phyloP scores from a whole-genome alignment of 2,113 vertebrate genomes.

The Pelecanus crispus region DNA sequence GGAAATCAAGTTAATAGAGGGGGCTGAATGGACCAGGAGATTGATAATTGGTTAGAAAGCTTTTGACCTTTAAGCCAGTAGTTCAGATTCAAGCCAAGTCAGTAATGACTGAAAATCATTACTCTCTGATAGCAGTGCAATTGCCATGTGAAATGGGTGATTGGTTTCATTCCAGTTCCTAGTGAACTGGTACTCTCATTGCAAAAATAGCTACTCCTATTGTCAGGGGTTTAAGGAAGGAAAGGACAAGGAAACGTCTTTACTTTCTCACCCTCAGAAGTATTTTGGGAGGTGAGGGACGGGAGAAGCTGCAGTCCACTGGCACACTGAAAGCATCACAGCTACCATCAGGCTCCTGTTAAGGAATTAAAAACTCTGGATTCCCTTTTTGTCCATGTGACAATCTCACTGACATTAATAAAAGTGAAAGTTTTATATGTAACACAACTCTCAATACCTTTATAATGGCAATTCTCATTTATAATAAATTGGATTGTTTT shows the following conservation, averaged over 20 bases:
- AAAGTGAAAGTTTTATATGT: not conserved
- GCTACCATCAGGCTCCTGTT: not conserved
- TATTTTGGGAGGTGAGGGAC: not conserved
- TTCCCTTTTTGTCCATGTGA: not conserved
- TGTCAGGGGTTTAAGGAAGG: not conserved
- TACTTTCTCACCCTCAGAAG: not conserved
- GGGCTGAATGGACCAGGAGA: slow-evolving; percentile 21
- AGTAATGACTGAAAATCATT: slow-evolving; percentile 54
- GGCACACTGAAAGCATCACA: not conserved
- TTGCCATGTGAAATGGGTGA: slow-evolving; percentile 9
- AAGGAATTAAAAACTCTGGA: not conserved
- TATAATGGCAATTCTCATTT: not conserved
- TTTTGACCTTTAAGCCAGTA: slow-evolving; percentile 25
- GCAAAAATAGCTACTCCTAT: not conserved
- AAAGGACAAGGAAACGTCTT: not conserved
- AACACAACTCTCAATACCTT: not conserved
- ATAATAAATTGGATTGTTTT: not conserved
- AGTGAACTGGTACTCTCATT: not conserved
- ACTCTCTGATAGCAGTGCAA: not conserved
- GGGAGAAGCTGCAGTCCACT: not conserved
- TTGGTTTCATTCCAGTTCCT: slow-evolving; percentile 24
- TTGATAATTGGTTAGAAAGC: slow-evolving; percentile 52
- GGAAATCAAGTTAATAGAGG: slow-evolving; percentile 44
- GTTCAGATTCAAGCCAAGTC: slow-evolving; percentile 26
- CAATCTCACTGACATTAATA: not conserved